Base-by-base conservation (phyloP, 2,888 invertebrate genomes). In the Cheilosia urbana region DNA sequence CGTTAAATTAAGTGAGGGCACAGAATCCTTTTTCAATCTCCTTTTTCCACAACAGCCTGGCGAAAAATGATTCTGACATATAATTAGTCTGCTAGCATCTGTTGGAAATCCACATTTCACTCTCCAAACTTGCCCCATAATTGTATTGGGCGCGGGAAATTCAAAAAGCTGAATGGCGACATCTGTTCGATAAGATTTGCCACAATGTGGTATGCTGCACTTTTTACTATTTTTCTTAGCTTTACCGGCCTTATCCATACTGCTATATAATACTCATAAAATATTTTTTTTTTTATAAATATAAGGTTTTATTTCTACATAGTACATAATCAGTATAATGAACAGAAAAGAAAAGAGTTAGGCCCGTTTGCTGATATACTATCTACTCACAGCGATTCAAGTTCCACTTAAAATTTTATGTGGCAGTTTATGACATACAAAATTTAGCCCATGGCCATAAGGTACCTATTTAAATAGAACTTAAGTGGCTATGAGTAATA, bases 151-250 rank as follows among this genome's bases (percentile, higher is more conserved):
- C 0, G 6, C 45, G 6, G 45, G 45, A 45, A 45, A 45, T 45
- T 15, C 17, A 45, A 45, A 45, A 17, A 45, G 45, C 7, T 45
- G 45, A 17, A 45, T 17, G 17, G 15, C 45, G 15, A 15, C 45
- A 45, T 45, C 45, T 17, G n/a, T 45, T 45, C 45, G 45, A 45
- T 45, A 45, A n/a, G 45, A 45, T 17, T 45, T 45, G 17, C 45
- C 45, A 17, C 45, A 45, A 17, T 15, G n/a, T 2, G 45, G 45
- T 45, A 45, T 45, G 45, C 45, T 45, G 45, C 45, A 45, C n/a
- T 45, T 45, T 45, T 45, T 45, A 45, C 45, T 45, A 17, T 45
- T 45, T 17, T 17, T 45, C 5, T 45, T 15, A n/a, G 17, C 17
- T 17, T 45, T 45, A 7, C 5, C 15, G 17, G 45, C 6, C 17